Conservation (phyloP, 2,888 invertebrate species). For the Apeira syringaria region DNA sequence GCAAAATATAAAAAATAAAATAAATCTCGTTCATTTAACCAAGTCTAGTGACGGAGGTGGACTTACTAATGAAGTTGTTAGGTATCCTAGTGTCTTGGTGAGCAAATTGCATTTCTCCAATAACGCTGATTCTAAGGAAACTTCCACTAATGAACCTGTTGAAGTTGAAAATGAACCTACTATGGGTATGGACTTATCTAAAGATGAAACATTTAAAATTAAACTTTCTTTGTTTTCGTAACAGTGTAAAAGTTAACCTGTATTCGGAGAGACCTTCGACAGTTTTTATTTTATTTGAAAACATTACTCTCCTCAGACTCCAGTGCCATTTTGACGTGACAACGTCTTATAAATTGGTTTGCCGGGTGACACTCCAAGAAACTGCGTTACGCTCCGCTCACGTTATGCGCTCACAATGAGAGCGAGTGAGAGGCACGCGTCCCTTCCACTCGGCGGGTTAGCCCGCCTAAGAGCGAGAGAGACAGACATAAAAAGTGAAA, state of each 20-base stretch:
- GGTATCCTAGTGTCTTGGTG: slow-evolving; percentile 11
- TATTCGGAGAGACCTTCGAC: no score
- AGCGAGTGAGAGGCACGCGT: no score
- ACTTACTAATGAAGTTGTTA: slow-evolving; percentile 15
- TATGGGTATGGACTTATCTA: background rate
- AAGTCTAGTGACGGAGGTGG: slow-evolving; percentile 12
- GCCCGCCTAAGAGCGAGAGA: no score
- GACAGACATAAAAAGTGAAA: no score
- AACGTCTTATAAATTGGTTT: no score
- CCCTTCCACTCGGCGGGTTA: no score
- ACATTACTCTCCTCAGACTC: no score
- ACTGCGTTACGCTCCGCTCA: no score
- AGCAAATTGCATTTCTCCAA: slow-evolving; percentile 24
- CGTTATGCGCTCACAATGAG: no score
- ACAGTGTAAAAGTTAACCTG: background rate
- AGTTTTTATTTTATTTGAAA: no score
- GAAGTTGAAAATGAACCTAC: slow-evolving; percentile 7
- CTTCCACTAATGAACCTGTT: slow-evolving; percentile 11
- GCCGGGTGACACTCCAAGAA: no score
- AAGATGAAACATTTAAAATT: slow-evolving; percentile 12
- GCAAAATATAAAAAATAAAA: slow-evolving; percentile 13
- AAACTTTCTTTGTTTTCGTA: slow-evolving; percentile 20
- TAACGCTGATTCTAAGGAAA: slow-evolving; percentile 6
- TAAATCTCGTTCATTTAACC: slow-evolving; percentile 4
- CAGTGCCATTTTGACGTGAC: no score